phyloP scores from a whole-genome alignment of 2,888 invertebrate species.

The Cosmia pyralina region DNA sequence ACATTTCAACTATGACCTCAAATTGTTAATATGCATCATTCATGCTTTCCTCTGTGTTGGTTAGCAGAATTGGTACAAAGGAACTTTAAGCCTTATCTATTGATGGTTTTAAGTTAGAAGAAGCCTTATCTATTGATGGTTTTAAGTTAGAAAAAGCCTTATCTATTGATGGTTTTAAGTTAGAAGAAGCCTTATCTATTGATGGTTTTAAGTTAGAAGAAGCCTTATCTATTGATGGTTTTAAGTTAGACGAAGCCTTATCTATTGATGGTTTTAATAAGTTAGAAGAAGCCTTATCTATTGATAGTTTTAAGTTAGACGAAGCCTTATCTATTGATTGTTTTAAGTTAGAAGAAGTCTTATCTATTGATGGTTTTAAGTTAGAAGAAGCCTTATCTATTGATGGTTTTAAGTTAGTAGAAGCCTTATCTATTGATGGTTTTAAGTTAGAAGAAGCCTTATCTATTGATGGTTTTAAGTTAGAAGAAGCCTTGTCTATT shows the following conservation, averaged over 20 bases:
- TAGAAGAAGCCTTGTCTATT: neutral
- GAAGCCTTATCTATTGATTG: too few species aligned
- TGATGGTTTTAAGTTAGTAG: constrained; percentile 14
- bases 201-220: constrained; percentile 14
- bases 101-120: constrained; percentile 17
- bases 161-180: constrained; percentile 17
- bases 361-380: constrained; percentile 19
- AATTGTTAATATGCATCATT: constrained; percentile 57
- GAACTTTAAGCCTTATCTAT: constrained; percentile 16
- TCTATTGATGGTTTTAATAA: constrained; percentile 19
- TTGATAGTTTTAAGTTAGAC: constrained; percentile 19
- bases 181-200: constrained; percentile 11
- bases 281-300: constrained; percentile 5
- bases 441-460: too few species aligned
- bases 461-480: constrained; percentile 17
- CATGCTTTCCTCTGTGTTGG: constrained; percentile 34
- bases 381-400: constrained; percentile 8
- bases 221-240: too few species aligned
- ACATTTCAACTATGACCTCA: constrained; percentile 61
- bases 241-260: too few species aligned
- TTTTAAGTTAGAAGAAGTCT: too few species aligned
- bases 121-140: constrained; percentile 11
- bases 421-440: too few species aligned
- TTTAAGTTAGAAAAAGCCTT: constrained; percentile 13
- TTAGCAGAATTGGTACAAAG: constrained; percentile 31